Evolutionary conservation across 2,797 vertebrate species (phyloP).

Genomic region (Dendrocincla tyrannina): DNA sequence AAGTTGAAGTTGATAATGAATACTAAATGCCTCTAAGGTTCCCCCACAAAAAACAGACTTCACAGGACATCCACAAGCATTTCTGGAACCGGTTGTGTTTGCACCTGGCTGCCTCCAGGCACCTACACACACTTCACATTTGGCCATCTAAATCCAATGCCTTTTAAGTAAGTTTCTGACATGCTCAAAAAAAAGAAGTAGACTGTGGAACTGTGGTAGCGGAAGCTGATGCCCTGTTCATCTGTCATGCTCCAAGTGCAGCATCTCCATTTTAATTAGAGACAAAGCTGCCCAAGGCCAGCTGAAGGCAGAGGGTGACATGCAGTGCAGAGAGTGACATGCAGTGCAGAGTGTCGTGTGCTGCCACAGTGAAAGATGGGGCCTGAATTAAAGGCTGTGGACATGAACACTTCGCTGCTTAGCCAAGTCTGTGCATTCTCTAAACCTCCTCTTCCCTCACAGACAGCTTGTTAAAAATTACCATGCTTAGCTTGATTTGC

Average conservation of each 20-base stretch:
- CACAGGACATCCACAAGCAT: not conserved
- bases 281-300: not conserved
- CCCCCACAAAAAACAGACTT: not conserved
- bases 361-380: not conserved
- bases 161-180: not conserved
- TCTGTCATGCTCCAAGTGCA: not conserved
- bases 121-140: not conserved
- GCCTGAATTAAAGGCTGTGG: not conserved
- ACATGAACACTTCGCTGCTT: accelerated
- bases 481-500: not conserved
- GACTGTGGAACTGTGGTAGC: accelerated
- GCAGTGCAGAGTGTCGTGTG: not conserved
- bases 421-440: accelerated
- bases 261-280: not conserved
- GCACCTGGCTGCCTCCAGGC: accelerated
- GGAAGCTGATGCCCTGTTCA: not conserved
- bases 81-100: not conserved
- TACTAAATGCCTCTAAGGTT: not conserved
- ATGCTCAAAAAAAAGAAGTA: not conserved
- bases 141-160: not conserved
- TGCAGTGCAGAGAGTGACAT: not conserved
- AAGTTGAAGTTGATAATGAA: not conserved
- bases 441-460: not conserved
- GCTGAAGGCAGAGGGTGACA: not conserved
- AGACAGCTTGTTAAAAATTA: not conserved